These are phyloP conservation scores for Drosophila athabasca DNA, from an alignment of 1,140 invertebrate genomes.

Conservation along the genomic window DNA sequence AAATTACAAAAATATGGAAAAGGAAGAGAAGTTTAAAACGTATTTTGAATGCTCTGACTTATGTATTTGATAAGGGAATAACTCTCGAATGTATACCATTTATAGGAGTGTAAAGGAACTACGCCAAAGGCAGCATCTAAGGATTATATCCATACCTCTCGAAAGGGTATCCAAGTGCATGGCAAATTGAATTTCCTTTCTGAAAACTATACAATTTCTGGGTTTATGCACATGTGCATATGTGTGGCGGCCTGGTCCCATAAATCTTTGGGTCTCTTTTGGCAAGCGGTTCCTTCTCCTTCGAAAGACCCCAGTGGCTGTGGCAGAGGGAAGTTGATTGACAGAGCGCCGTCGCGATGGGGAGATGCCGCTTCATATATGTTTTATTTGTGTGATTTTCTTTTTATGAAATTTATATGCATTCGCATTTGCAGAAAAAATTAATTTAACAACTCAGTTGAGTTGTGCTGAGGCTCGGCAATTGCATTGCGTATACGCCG, in stretches of 20 bases:
- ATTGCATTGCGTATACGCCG: slow-evolving; percentile 67
- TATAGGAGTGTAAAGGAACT: too few relatives aligned
- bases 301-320: slow-evolving; percentile 14
- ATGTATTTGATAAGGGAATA: too few relatives aligned
- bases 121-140: too few relatives aligned
- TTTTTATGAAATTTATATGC: slow-evolving; percentile 43
- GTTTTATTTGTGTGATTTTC: slow-evolving; percentile 23
- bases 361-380: slow-evolving; percentile 39
- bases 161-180: slow-evolving; percentile 34
- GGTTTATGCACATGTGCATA: slow-evolving; percentile 45
- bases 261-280: slow-evolving; percentile 66
- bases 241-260: slow-evolving; percentile 50
- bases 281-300: slow-evolving; percentile 48
- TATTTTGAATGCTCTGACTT: slow-evolving; percentile 6
- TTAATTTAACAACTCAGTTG: slow-evolving; percentile 83
- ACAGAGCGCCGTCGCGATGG: slow-evolving; percentile 51
- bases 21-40: neutral
- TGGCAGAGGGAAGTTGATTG: slow-evolving; percentile 51
- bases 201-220: slow-evolving; percentile 32
- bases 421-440: slow-evolving; percentile 73
- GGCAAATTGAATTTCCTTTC: slow-evolving; percentile 73
- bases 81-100: neutral
- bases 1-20: slow-evolving; percentile 8
- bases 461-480: slow-evolving; percentile 72
- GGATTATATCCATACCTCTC: too few relatives aligned